These are phyloP conservation scores for Cryptoblepharus egeriae DNA, from an alignment of 2,797 vertebrate genomes.

Conservation along the genomic window DNA sequence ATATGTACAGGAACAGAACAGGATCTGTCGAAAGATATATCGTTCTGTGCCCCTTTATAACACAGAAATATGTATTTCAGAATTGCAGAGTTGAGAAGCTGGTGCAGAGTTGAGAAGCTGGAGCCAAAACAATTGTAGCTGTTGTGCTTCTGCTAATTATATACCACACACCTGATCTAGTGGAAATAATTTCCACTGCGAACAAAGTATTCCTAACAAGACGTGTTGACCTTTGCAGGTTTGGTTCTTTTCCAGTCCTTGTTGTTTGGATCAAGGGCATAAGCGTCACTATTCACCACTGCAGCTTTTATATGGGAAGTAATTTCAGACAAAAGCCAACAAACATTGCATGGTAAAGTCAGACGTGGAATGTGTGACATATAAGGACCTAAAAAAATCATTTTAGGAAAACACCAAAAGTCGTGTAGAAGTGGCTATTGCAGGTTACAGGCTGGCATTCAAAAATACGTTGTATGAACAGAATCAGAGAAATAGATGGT, in stretches of 20 bases:
- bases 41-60: conserved; percentile 16
- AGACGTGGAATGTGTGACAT: not conserved
- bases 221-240: conserved; percentile 68
- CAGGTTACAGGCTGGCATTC: conserved; percentile 31
- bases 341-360: conserved; percentile 16
- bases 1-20: too few species aligned
- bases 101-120: conserved; percentile 44
- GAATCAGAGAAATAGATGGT: too few species aligned
- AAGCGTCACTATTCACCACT: not conserved
- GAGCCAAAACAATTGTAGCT: conserved; percentile 50
- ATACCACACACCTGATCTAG: conserved; percentile 66
- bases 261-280: conserved; percentile 51
- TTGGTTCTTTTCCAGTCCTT: conserved; percentile 65
- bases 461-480: too few species aligned
- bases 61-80: conserved; percentile 12
- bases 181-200: conserved; percentile 71
- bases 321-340: conserved; percentile 10
- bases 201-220: conserved; percentile 55
- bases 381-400: not conserved
- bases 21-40: conserved; percentile 13
- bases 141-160: conserved; percentile 67
- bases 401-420: conserved; percentile 25
- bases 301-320: not conserved
- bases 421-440: not conserved
- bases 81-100: too few species aligned